A percentile compares a stretch with the other conserved stretches of the same genome.
phyloP scores from a whole-genome alignment of 2,888 invertebrate genomes.

The Spodoptera littoralis region DNA sequence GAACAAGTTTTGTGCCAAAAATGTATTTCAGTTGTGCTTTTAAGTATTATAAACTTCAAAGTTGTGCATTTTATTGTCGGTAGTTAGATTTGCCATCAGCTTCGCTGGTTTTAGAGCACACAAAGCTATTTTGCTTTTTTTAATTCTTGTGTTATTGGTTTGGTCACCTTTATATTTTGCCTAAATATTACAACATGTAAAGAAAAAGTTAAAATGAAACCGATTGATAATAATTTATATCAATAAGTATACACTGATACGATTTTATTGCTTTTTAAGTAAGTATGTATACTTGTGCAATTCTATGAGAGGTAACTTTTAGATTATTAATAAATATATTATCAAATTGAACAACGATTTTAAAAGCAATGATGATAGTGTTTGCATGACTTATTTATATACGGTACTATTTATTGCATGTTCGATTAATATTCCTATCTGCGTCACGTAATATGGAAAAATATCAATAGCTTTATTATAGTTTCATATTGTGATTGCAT shows the following conservation, averaged over 20 bases:
- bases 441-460: not conserved
- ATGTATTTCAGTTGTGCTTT: constrained; percentile 35
- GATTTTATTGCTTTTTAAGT: not conserved
- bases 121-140: constrained; percentile 19
- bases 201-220: constrained; percentile 1
- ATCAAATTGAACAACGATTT: constrained; percentile 27
- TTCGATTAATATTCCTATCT: constrained; percentile 7
- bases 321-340: constrained; percentile 4
- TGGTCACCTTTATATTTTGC: not conserved
- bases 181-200: not conserved
- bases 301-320: constrained; percentile 6
- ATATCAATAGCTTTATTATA: constrained; percentile 3
- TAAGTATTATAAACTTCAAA: constrained; percentile 30
- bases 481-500: constrained; percentile 8
- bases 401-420: constrained; percentile 39
- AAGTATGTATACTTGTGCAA: constrained; percentile 9
- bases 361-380: constrained; percentile 7
- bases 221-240: not conserved
- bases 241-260: not conserved
- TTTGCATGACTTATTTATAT: constrained; percentile 20
- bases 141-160: not conserved
- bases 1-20: constrained; percentile 54
- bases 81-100: constrained; percentile 17
- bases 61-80: constrained; percentile 21
- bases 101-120: not conserved